These are phyloP conservation scores for Poeciliopsis turrubarensis DNA, from an alignment of 2,113 vertebrate species.

Conservation along the genomic window DNA sequence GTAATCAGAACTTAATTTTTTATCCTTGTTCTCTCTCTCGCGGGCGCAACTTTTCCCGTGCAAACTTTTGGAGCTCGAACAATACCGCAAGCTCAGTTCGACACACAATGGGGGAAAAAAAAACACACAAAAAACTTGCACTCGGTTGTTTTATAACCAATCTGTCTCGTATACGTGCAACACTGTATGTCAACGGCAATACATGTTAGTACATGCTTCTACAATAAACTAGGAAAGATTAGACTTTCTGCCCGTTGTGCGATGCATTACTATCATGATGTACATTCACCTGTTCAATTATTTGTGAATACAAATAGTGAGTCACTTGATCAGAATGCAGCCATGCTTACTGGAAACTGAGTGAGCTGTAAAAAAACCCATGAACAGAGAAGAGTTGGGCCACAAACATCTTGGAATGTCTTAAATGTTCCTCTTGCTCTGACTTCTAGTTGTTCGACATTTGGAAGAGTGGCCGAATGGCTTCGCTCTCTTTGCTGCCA, in stretches of 20 bases:
- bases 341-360: no score
- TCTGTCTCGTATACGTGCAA: neutral
- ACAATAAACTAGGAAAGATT: neutral
- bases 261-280: neutral
- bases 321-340: no score
- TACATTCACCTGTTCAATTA: neutral
- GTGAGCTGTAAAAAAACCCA: no score
- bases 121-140: conserved; percentile 16
- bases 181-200: conserved; percentile 8
- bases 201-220: neutral
- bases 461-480: no score
- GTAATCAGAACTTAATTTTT: conserved; percentile 83
- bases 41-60: conserved; percentile 72
- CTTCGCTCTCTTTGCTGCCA: no score
- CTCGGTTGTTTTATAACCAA: neutral
- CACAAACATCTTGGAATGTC: no score
- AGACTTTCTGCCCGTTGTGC: neutral
- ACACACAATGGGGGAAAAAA: conserved; percentile 19
- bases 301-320: no score
- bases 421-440: no score
- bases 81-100: conserved; percentile 50
- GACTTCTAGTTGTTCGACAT: no score
- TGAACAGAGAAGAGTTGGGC: no score
- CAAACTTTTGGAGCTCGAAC: conserved; percentile 75
- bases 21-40: conserved; percentile 65